Evolutionary conservation across 92 coral and sea anemone genomes (phyloP).

Genomic region (Meandrina meandrites): DNA sequence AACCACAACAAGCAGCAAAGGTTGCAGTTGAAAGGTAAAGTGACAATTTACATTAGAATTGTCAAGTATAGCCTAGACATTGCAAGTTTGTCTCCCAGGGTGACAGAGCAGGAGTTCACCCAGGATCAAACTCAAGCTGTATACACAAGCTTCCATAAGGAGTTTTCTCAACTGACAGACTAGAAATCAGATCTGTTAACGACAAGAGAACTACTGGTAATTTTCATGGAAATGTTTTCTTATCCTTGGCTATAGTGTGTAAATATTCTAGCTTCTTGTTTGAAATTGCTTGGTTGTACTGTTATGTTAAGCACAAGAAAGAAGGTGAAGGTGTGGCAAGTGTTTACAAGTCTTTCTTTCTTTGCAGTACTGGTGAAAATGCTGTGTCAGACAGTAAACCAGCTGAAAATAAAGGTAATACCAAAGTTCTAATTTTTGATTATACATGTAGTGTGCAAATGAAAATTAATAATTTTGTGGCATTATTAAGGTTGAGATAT

Average conservation of each 20-base stretch:
- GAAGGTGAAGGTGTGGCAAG: background rate
- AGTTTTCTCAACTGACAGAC: background rate
- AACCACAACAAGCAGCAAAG: background rate
- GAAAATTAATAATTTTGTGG: background rate
- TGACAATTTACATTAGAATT: background rate
- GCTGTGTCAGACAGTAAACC: constrained; percentile 32
- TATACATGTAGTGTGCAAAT: background rate
- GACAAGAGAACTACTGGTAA: background rate
- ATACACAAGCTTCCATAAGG: background rate
- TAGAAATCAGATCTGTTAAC: background rate
- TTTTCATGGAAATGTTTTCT: background rate
- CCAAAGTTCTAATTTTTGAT: background rate
- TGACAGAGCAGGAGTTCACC: background rate
- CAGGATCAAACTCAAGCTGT: background rate
- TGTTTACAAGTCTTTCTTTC: background rate
- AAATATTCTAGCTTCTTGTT: background rate
- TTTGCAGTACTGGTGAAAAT: constrained; percentile 45
- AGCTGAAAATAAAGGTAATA: constrained; percentile 16
- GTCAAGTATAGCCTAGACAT: background rate
- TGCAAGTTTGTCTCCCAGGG: background rate
- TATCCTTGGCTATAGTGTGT: background rate
- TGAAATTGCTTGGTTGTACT: background rate
- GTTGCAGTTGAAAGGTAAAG: constrained; percentile 27
- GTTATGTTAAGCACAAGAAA: background rate
- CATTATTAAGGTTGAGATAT: background rate